These are phyloP conservation scores for Tetraneura akinire DNA, from an alignment of 1,140 invertebrate species.

Conservation along the genomic window DNA sequence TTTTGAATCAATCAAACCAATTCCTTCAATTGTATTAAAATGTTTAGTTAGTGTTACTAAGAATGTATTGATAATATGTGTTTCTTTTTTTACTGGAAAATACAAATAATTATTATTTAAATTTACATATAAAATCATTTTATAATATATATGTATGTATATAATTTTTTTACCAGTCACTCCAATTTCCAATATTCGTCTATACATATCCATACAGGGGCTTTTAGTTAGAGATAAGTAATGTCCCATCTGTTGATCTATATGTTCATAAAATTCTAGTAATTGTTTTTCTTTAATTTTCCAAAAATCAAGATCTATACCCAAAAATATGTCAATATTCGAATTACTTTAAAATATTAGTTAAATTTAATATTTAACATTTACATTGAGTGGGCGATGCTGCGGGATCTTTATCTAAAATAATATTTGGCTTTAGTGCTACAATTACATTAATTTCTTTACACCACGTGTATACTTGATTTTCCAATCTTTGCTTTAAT, in stretches of 20 bases:
- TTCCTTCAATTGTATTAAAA: conserved; percentile 51
- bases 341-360: background rate
- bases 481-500: conserved; percentile 29
- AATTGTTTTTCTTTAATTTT: conserved; percentile 69
- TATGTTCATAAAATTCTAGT: conserved; percentile 65
- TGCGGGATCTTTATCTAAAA: conserved; percentile 19
- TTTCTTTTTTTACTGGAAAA: conserved; percentile 29
- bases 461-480: background rate
- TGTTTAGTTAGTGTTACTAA: conserved; percentile 1
- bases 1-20: conserved; percentile 68
- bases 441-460: conserved; percentile 18
- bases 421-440: background rate
- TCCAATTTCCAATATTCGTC: background rate
- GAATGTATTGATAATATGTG: conserved; percentile 3
- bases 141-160: background rate
- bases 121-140: background rate
- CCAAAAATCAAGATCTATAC: conserved; percentile 61
- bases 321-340: background rate
- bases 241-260: conserved; percentile 73
- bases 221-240: conserved; percentile 1
- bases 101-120: background rate
- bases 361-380: background rate
- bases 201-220: conserved; percentile 8
- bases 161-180: conserved; percentile 1
- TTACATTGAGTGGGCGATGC: background rate